Base-by-base conservation (phyloP, 2,113 vertebrate genomes). In the Myodes glareolus region DNA sequence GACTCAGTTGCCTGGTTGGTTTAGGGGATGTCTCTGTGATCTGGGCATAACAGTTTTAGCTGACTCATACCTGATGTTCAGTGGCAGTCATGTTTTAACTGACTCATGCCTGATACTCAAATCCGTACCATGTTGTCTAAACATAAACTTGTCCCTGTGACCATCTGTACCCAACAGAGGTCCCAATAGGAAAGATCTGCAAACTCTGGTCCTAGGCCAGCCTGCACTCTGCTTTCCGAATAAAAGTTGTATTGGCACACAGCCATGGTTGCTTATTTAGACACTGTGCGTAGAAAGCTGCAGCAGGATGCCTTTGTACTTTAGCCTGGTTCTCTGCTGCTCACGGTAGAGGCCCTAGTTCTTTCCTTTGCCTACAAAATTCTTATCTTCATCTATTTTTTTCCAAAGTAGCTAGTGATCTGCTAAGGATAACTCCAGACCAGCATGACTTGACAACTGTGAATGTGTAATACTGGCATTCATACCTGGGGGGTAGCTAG, bases 261-360 rank as follows among this genome's bases (percentile, higher is more conserved):
- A 14, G 2, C 0, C 27, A 1, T 0, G 3, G 14, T 42, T 50
- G 0, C 42, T 47, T 13, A 25, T 47, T 52, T 23, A 31, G 47
- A 1, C 39, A 8, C 33, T 12, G 21, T 27, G 19, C 72, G 77
- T 10, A 29, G 67, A 19, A 1, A 23, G 31, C 13, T 75, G 11
- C 29, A 7, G 7, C 7, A 21, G 13, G 21, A 50, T 8, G 52
- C 17, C 1, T 2, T 2, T 36, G n/a, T 9, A 19, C 29, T n/a
- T 13, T 11, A 7, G 19, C 39, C 11, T 0, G 52, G 52, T 17
- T 2, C 52, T 55, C 52, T 55, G 17, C 52, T 58, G 55, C 55
- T 5, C 55, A 58, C 4, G 17, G 55, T 4, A 19, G 55, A 58
- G 55, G 17, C 55, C 55, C 14, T 19, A 58, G 55, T 65, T 65